Conservation (phyloP, 2,797 vertebrate genomes). For the Tiaroga cobitis region DNA sequence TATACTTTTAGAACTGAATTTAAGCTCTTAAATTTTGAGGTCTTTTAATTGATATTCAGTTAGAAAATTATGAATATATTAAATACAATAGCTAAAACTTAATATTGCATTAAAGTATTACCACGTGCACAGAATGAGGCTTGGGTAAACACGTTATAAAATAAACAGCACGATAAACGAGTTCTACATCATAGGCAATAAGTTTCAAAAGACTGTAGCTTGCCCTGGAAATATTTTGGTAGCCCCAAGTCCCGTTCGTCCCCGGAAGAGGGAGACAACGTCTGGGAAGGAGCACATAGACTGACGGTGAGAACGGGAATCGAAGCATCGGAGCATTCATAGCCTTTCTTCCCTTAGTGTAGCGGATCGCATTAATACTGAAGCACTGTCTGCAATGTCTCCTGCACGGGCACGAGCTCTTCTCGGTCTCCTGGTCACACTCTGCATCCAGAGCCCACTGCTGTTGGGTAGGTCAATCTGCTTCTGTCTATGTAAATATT, state of each 20-base stretch:
- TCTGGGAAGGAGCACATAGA: neutral
- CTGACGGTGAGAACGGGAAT: slow-evolving; percentile 53
- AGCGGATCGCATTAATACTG: slow-evolving; percentile 63
- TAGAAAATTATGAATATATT: neutral
- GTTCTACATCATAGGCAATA: neutral
- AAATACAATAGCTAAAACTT: too few relatives aligned
- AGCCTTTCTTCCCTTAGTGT: slow-evolving; percentile 68
- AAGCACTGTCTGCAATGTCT: slow-evolving; percentile 77
- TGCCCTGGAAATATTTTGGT: neutral
- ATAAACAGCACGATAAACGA: neutral
- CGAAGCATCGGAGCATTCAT: slow-evolving; percentile 56
- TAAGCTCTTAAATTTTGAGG: neutral
- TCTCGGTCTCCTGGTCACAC: slow-evolving; percentile 74
- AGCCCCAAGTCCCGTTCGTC: neutral
- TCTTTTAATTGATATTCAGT: neutral
- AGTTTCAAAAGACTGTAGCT: neutral
- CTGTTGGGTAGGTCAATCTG: slow-evolving; percentile 73
- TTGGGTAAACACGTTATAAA: slow-evolving; percentile 13
- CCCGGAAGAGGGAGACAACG: slow-evolving; percentile 71
- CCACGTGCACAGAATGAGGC: neutral
- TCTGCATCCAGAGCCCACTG: slow-evolving; percentile 71
- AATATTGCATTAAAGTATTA: neutral
- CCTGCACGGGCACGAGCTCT: slow-evolving; percentile 77
- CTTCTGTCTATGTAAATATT: slow-evolving; percentile 55
- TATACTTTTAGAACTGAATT: neutral